Evolutionary conservation across 2,888 invertebrate species (phyloP).

Genomic region (Nemurella pictetii): DNA sequence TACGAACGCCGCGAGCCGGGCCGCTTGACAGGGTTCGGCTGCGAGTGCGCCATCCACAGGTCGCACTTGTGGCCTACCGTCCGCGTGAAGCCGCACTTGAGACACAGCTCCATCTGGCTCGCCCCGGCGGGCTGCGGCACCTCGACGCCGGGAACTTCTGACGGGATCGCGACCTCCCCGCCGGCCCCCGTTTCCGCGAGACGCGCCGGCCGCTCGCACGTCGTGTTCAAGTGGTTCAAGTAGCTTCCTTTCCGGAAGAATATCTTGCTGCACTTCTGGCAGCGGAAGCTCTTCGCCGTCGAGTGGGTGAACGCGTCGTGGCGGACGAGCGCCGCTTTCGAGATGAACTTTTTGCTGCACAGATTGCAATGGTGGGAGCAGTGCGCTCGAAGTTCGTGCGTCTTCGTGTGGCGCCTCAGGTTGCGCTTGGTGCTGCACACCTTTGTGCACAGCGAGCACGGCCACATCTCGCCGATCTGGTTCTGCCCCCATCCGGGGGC

Average conservation of each 20-base stretch:
- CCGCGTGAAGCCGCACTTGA: neutral
- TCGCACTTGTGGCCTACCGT: neutral
- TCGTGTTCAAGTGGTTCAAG: slow-evolving; percentile 47
- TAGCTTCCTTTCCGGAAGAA: slow-evolving; percentile 50
- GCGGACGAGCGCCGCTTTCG: slow-evolving; percentile 45
- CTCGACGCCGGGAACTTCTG: neutral
- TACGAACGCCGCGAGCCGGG: slow-evolving; percentile 40
- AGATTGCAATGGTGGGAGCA: slow-evolving; percentile 44
- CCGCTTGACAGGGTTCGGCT: neutral
- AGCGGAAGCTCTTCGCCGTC: slow-evolving; percentile 49
- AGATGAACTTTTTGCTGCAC: slow-evolving; percentile 47
- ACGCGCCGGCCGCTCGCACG: neutral
- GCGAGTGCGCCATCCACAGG: neutral
- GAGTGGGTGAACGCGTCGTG: slow-evolving; percentile 48
- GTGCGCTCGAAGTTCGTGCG: neutral
- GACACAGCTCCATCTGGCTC: neutral
- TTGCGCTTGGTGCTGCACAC: slow-evolving; percentile 50
- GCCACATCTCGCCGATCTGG: neutral
- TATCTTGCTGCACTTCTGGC: slow-evolving; percentile 49
- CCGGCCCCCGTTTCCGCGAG: neutral
- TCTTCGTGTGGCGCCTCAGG: slow-evolving; percentile 48
- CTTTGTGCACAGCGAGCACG: slow-evolving; percentile 48
- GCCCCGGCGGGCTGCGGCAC: neutral
- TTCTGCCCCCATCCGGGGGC: neutral
- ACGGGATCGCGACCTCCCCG: too few relatives aligned